Base-by-base conservation (phyloP, 2,888 invertebrate genomes). In the Balanococcus diminutus region DNA sequence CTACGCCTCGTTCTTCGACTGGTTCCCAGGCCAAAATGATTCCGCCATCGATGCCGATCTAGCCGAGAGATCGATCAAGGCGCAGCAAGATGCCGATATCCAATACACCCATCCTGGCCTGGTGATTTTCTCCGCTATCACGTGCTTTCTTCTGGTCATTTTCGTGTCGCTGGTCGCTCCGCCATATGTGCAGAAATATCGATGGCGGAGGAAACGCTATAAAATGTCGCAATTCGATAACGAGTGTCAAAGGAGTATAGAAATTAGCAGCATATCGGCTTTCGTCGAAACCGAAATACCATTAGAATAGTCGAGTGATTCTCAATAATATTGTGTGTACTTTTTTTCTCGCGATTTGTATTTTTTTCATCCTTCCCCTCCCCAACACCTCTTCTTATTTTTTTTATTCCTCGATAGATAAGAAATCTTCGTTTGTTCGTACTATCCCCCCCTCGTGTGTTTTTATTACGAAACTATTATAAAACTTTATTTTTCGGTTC, bases 201-300 rank as follows among this genome's bases (percentile, higher is more conserved):
- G 46, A 67, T 85, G 75, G 85, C 39, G 46, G 19, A 61, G 84
- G 61, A 28, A 67, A 56, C 75, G 46, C 72, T 79, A 85, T 31
- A 75, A 31, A 79, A 85, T 31, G n/a, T 72, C 85, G 31, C 31
- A 85, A 31, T 79, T 79, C 39, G 75, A 85, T 31, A 75, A 79
- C 75, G 85, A 85, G 31, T 79, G 75, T 51, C 85, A 75, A 46
- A 42, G 42, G 19, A 85, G 51, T 72, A 85, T 85, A 28, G 85
- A 85, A 67, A 85, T 85, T 22, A 85, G 85, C 85, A 85, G 85
- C 32, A 75, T 85, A 39, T 85, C 85, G 46, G 85, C 85, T 31
- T 46, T 85, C 42, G 75, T 85, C 36, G 85, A 85, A 46, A 85
- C 85, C 39, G 85, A 85, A 85, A 85, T 85, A 79, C 39, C 75